Base-by-base conservation (phyloP, 92 coral and sea anemone species). In the Phenganax marumi region DNA sequence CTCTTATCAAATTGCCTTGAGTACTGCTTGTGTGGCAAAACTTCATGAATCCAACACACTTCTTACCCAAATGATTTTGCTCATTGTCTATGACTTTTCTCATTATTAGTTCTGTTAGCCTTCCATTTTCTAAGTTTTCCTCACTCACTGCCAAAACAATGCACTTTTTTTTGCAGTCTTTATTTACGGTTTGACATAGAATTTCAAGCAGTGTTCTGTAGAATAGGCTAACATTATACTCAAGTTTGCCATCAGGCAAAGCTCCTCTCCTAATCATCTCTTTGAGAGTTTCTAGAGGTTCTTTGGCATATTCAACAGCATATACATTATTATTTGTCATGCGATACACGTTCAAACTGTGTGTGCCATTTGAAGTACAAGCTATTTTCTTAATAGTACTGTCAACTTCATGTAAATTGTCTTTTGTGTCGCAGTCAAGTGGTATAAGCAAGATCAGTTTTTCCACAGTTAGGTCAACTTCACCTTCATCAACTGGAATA, bases 151-250 rank as follows among this genome's bases (percentile, higher is more conserved):
- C 19, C n/a, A 76, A 19, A 13, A 55, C 52, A 5, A 24, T 22
- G 54, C 68, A 76, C n/a, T 7, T 76, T 7, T 50, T 33, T 11
- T 46, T 21, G 46, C 61, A 73, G 10, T 48, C 0, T 18, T 16
- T 8, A 2, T 16, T 58, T 3, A n/a, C 8, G 16, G 78, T 64
- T 11, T 76, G 14, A 5, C 12, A 25, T 0, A 76, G 50, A 76
- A 55, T 76, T 3, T 56, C 72, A 66, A 19, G 8, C 16, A 76
- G 18, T 56, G 68, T 57, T 25, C 68, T 33, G 68, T 33, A 76
- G 22, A 76, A 39, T 11, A 76, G 9, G 13, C 13, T 24, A 8
- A 39, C 50, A 54, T 73, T 13, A n/a, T 73, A 24, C 8, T 18
- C 46, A 6, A 22, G 22, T 21, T 73, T 8, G 19, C 26, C 48